Evolutionary conservation across 2,113 vertebrate species (phyloP).

Genomic region (Toxostoma redivivum): DNA sequence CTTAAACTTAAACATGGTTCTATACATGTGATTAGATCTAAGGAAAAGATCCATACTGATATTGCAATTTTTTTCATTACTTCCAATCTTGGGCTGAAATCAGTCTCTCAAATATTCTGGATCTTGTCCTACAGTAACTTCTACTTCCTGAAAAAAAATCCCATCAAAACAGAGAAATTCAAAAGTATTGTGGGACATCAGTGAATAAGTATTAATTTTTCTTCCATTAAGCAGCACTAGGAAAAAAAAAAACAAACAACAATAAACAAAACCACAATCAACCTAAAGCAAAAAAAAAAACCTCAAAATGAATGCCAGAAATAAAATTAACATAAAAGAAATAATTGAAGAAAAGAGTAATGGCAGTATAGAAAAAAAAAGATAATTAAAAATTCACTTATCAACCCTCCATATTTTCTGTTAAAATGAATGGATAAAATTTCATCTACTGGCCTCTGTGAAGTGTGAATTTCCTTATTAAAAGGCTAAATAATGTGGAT

Average conservation of each 20-base stretch:
- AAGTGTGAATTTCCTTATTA: not conserved
- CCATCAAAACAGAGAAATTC: not conserved
- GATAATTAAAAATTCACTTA: not conserved
- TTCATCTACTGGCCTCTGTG: not conserved
- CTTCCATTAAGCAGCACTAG: not conserved
- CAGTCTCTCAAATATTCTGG: not conserved
- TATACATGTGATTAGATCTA: not conserved
- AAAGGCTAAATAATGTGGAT: not conserved
- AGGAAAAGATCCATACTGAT: not conserved
- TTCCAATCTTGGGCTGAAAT: not conserved
- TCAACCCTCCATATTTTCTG: rapidly evolving
- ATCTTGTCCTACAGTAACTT: not conserved
- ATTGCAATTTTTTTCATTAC: not conserved
- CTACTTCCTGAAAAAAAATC: not conserved
- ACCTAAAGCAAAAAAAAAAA: not conserved
- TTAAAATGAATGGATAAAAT: not conserved
- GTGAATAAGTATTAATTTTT: not conserved
- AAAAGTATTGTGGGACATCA: not conserved
- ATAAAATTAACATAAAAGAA: not conserved
- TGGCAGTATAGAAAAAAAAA: not conserved
- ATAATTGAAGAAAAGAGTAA: not conserved
- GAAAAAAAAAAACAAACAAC: not conserved
- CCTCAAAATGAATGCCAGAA: not conserved
- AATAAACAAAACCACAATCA: not conserved
- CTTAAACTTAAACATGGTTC: not conserved